Evolutionary conservation across 2,888 invertebrate species (phyloP).

Genomic region (Gnatocerus cornutus): DNA sequence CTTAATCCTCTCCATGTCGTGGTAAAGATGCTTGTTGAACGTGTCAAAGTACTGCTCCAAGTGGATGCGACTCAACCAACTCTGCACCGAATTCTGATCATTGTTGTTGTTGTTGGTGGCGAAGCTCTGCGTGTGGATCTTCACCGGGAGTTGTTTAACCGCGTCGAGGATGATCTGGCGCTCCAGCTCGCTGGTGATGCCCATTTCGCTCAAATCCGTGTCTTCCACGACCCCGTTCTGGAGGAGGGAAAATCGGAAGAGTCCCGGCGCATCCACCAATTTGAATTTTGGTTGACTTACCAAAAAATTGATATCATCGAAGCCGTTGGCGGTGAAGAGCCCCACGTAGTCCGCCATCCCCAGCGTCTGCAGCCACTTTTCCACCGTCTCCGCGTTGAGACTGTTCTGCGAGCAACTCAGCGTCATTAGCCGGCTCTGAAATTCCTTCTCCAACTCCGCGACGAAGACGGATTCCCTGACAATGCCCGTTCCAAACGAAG

Average conservation of each 20-base stretch:
- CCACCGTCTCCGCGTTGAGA: constrained; percentile 74
- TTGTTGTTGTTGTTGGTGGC: constrained; percentile 76
- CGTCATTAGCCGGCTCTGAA: constrained; percentile 83
- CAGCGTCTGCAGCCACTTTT: constrained; percentile 85
- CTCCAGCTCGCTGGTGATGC: constrained; percentile 84
- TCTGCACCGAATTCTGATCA: constrained; percentile 79
- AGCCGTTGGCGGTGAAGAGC: constrained; percentile 89
- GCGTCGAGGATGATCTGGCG: constrained; percentile 82
- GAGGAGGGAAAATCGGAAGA: no score
- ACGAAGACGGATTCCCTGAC: constrained; percentile 86
- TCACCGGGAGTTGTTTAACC: constrained; percentile 81
- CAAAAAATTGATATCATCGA: constrained; percentile 93
- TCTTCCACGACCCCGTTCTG: constrained; percentile 93
- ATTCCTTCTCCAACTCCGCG: constrained; percentile 85
- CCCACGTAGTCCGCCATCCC: constrained; percentile 89
- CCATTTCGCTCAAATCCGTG: constrained; percentile 87
- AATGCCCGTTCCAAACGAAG: constrained; percentile 91
- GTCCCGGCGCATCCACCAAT: no score
- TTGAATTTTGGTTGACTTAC: constrained; percentile 84
- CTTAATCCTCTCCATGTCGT: constrained; percentile 92
- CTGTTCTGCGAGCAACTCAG: constrained; percentile 75
- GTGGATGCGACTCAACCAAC: constrained; percentile 86
- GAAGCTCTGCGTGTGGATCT: constrained; percentile 74
- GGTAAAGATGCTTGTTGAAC: constrained; percentile 91
- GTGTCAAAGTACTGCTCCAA: constrained; percentile 86